Evolutionary conservation across 2,113 vertebrate genomes (phyloP).

Genomic region (Heteronetta atricapilla): DNA sequence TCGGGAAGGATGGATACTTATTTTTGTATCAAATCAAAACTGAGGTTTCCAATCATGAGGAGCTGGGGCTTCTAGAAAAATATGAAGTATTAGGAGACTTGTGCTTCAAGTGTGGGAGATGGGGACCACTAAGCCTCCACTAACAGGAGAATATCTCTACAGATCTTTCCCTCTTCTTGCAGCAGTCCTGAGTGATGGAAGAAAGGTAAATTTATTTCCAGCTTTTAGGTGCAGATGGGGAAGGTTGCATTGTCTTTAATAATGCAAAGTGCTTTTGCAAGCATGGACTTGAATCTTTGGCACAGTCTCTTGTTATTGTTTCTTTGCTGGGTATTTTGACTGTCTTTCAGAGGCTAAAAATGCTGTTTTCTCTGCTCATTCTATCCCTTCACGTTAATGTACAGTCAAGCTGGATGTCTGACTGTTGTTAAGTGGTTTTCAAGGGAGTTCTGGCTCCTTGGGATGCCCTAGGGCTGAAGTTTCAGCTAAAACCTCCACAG

Average conservation of each 20-base stretch:
- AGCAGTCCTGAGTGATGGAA: not conserved
- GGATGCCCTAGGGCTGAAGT: not conserved
- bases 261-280: not conserved
- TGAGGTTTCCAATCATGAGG: not conserved
- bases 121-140: not conserved
- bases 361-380: not conserved
- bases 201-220: not conserved
- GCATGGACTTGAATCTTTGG: not conserved
- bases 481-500: not conserved
- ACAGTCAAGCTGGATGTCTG: not conserved
- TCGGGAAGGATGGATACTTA: not conserved
- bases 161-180: not conserved
- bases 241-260: not conserved
- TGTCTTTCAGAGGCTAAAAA: not conserved
- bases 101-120: not conserved
- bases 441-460: not conserved
- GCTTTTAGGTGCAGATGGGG: not conserved
- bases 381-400: not conserved
- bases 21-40: not conserved
- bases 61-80: not conserved
- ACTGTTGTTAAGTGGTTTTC: not conserved
- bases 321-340: not conserved
- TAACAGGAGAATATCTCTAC: not conserved
- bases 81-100: not conserved
- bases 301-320: not conserved